A percentile compares a stretch with the other conserved stretches of the same genome.
Conservation (phyloP, 2,888 invertebrate species). For the Keiferia lycopersicella region DNA sequence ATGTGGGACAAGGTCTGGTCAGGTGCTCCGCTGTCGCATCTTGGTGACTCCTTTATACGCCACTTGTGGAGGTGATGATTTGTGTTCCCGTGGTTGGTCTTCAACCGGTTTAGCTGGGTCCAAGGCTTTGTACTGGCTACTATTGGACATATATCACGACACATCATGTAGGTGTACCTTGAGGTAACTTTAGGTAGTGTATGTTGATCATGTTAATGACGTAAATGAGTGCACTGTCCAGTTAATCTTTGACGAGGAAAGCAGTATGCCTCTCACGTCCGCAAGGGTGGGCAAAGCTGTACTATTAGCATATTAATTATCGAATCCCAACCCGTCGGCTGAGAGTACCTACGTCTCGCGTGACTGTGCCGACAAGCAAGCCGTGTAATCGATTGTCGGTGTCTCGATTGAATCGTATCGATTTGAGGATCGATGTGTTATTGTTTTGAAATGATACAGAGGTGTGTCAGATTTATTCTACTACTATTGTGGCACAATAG, state of each 20-base stretch:
- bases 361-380: constrained; percentile 41
- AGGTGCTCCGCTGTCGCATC: no score
- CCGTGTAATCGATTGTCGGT: constrained; percentile 28
- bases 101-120: no score
- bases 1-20: no score
- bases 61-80: no score
- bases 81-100: no score
- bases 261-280: constrained; percentile 58
- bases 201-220: not conserved
- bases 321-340: constrained; percentile 45
- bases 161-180: no score
- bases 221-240: not conserved
- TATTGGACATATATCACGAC: no score
- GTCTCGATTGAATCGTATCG: constrained; percentile 27
- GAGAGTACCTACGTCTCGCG: constrained; percentile 54
- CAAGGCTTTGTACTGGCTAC: no score
- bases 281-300: constrained; percentile 60
- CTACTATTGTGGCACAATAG: not conserved
- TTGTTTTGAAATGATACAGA: not conserved
- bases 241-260: constrained; percentile 37
- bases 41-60: no score
- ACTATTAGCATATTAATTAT: constrained; percentile 76
- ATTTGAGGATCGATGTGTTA: constrained; percentile 16
- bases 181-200: not conserved
- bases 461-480: not conserved